Base-by-base conservation (phyloP, 1,140 invertebrate species). In the Sycophila sp. region DNA sequence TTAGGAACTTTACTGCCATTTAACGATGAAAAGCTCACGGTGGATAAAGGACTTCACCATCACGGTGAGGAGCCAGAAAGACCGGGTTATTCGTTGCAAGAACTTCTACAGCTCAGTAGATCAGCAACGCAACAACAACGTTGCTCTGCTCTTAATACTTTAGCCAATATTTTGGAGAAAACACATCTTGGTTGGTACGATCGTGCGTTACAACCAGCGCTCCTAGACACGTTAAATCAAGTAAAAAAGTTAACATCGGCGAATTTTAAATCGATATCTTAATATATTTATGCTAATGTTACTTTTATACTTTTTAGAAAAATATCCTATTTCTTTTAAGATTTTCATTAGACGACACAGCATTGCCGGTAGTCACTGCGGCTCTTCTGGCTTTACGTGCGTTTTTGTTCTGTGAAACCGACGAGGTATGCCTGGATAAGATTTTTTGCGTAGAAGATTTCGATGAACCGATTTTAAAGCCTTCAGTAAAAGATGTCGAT, bases 21-120 rank as follows among this genome's bases (percentile, higher is more conserved):
- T 70, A 84, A 88, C 17, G 88, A 91, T 45, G 89, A 93, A 72
- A 87, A 84, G 79, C 84, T 86, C 78, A 87, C 85, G 73, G 85
- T 89, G 19, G 88, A 90, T 32, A 79, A 90, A 62, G 91, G 91
- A 51, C 86, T 98, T 6, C 95, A 96, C 86, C 94, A 97, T 85
- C 96, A 98, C 83, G 96, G 95, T 1, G 92, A 96, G 76, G 96
- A 98, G 84, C 93, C 94, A 24, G 92, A 95, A 75, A 89, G 95
- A 77, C 92, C 96, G 17, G 96, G 96, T 0, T 98, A 98, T 80
- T 92, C 93, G 2, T 78, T 98, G 2, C 92, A 93, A 75, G 96
- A 98, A 87, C 83, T 98, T 0, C 90, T 96, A 77, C 91, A 93
- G 73, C 82, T 97, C 3, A 87, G 79, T 88, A 91, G 87, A 84